A percentile compares a stretch with the other conserved stretches of the same genome.
Conservation (phyloP, 2,888 invertebrate species). For the Notodonta dromedarius region DNA sequence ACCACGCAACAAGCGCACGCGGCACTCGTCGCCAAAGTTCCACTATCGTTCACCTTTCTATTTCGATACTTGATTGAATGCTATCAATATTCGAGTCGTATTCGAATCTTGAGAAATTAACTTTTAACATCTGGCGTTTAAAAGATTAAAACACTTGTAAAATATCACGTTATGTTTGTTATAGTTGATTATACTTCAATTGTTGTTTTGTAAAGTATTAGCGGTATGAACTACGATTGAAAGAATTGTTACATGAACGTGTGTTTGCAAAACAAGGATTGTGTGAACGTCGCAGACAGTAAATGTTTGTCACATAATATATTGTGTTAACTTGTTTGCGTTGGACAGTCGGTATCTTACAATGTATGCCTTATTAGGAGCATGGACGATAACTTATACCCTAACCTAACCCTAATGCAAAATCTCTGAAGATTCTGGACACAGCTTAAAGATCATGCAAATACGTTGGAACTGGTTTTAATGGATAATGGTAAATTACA, state of each 20-base stretch:
- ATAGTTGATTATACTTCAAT: not conserved
- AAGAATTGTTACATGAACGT: constrained; percentile 12
- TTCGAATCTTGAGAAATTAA: constrained; percentile 12
- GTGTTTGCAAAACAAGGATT: constrained; percentile 45
- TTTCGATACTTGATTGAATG: constrained; percentile 15
- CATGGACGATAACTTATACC: too few relatives aligned
- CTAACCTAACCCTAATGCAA: too few relatives aligned
- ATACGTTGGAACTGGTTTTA: too few relatives aligned
- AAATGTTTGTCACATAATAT: constrained; percentile 4
- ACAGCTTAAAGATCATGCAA: too few relatives aligned
- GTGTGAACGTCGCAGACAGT: constrained; percentile 18
- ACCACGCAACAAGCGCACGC: not conserved
- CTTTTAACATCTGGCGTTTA: not conserved
- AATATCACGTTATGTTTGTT: not conserved
- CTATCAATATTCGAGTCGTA: constrained; percentile 14
- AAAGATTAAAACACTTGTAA: not conserved
- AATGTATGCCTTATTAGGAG: too few relatives aligned
- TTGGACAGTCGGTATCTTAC: not conserved
- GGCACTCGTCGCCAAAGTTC: not conserved
- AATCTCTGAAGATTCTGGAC: not conserved
- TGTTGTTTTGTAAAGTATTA: not conserved
- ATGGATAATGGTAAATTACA: too few relatives aligned
- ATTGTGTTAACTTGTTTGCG: constrained; percentile 4
- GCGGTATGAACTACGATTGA: constrained; percentile 21
- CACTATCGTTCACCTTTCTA: constrained; percentile 20